phyloP scores from a whole-genome alignment of 2,888 invertebrate species.

The Calameuta filiformis region DNA sequence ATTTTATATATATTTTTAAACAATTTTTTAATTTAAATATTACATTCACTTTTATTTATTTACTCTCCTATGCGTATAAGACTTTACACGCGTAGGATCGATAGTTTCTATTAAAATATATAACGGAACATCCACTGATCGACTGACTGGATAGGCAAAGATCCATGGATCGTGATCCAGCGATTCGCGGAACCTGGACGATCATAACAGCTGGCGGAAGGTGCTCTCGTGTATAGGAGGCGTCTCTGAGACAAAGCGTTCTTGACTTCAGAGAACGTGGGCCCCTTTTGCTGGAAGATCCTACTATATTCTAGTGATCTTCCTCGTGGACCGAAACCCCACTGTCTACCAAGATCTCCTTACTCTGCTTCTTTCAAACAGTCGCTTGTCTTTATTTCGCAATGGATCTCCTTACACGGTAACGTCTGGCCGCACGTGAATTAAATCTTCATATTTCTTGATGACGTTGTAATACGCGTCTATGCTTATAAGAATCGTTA shows the following conservation, averaged over 20 bases:
- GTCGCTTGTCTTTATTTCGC: background rate
- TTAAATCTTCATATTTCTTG: background rate
- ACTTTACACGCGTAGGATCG: background rate
- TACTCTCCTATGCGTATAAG: too few relatives aligned
- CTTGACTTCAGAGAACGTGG: conserved; percentile 16
- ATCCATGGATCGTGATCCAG: background rate
- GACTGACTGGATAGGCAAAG: background rate
- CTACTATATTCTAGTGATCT: conserved; percentile 14
- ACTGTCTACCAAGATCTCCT: conserved; percentile 1
- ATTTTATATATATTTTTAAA: background rate
- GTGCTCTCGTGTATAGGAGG: conserved; percentile 6
- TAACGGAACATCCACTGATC: background rate
- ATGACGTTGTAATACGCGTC: background rate
- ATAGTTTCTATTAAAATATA: background rate
- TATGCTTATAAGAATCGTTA: background rate
- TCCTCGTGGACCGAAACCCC: conserved; percentile 7
- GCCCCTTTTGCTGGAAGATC: conserved; percentile 18
- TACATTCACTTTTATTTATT: background rate
- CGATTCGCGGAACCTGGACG: conserved; percentile 3
- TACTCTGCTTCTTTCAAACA: background rate
- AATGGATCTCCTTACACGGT: background rate
- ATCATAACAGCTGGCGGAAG: background rate
- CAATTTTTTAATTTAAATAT: background rate
- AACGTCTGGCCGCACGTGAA: background rate
- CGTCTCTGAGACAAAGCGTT: conserved; percentile 6